Evolutionary conservation across 1,140 invertebrate species (phyloP).

Genomic region (Cotesia chilonis): DNA sequence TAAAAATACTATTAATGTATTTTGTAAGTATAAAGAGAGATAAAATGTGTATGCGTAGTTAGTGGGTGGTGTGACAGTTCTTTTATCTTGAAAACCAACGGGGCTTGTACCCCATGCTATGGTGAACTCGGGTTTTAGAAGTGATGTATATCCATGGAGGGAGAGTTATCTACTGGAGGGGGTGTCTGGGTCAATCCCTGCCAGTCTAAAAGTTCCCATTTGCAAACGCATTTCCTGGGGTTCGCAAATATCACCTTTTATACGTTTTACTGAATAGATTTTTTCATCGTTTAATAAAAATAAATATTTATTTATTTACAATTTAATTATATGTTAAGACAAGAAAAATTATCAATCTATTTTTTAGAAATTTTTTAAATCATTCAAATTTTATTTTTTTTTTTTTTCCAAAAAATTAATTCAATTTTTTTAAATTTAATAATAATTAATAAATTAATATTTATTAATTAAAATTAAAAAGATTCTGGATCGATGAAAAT

Average conservation of each 20-base stretch:
- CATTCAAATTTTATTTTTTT: too few relatives aligned
- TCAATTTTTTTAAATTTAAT: too few relatives aligned
- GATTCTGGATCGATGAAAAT: too few relatives aligned
- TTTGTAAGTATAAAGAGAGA: background rate
- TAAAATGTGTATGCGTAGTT: background rate
- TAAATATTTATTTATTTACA: background rate
- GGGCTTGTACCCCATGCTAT: slow-evolving; percentile 51
- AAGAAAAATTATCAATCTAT: too few relatives aligned
- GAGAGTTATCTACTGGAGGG: slow-evolving; percentile 60
- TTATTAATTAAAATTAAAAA: too few relatives aligned
- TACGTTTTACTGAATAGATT: background rate
- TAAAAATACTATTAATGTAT: background rate
- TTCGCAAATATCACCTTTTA: slow-evolving; percentile 52
- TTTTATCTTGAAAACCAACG: slow-evolving; percentile 53
- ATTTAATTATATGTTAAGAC: background rate
- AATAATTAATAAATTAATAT: too few relatives aligned
- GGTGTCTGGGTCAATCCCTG: slow-evolving; percentile 67
- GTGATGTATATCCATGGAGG: slow-evolving; percentile 48
- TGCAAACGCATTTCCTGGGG: slow-evolving; percentile 64
- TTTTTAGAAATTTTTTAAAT: too few relatives aligned
- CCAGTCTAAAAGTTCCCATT: slow-evolving; percentile 61
- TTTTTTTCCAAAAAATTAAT: too few relatives aligned
- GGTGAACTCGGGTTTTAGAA: slow-evolving; percentile 53
- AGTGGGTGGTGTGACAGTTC: slow-evolving; percentile 46
- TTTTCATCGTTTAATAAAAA: background rate